phyloP scores from a whole-genome alignment of 2,797 vertebrate genomes.

The Chiroxiphia lanceolata region DNA sequence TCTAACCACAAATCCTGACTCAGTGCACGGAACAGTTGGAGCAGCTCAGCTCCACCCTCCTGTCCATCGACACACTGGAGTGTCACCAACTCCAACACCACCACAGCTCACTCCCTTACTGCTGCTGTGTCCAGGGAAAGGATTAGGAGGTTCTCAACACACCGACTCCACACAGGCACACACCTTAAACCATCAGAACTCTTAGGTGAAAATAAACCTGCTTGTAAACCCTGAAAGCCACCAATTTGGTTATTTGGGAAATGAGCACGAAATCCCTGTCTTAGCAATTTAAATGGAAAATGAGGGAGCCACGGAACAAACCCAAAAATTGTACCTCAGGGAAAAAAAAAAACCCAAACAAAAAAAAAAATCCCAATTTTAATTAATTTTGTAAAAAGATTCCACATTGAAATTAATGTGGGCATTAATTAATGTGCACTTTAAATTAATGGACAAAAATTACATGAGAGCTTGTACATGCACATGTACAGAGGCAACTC shows the following conservation, averaged over 20 bases:
- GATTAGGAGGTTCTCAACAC: not conserved
- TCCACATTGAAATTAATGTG: not conserved
- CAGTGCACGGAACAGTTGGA: not conserved
- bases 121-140: not conserved
- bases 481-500: not conserved
- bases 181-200: not conserved
- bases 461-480: not conserved
- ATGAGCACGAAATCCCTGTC: rapidly evolving
- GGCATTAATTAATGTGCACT: not conserved
- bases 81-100: rapidly evolving
- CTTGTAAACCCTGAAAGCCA: not conserved
- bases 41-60: not conserved
- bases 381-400: not conserved
- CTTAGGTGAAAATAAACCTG: not conserved
- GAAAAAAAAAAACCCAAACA: not conserved
- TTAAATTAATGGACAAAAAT: not conserved
- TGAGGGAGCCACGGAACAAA: not conserved
- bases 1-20: not conserved
- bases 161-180: not conserved
- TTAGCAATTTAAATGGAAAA: not conserved
- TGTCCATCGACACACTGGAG: not conserved
- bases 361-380: not conserved
- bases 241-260: not conserved
- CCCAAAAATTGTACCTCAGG: not conserved
- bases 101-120: not conserved